A percentile compares a stretch with the other conserved stretches of the same genome.
Evolutionary conservation across 2,888 invertebrate species (phyloP).

Genomic region (Megastigmus dorsalis): DNA sequence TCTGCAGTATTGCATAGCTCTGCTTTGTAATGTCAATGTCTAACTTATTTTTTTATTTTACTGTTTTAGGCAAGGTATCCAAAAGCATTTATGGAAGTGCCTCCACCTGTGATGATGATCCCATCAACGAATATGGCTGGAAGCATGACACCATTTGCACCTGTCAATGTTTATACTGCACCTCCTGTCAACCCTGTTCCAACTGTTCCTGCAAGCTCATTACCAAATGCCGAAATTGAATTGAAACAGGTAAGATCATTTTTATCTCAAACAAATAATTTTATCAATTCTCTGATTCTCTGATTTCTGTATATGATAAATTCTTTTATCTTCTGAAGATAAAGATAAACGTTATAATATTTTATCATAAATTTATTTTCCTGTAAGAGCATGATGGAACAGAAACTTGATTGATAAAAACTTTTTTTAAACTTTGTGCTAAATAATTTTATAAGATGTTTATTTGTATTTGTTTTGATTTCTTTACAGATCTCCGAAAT

Average conservation of each 20-base stretch:
- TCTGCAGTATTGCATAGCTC: too few relatives aligned
- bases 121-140: constrained; percentile 76
- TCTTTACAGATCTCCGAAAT: constrained; percentile 89
- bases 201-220: constrained; percentile 66
- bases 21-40: neutral
- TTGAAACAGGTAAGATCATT: constrained; percentile 78
- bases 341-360: neutral
- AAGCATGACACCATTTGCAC: constrained; percentile 70
- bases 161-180: constrained; percentile 76
- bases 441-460: too few relatives aligned
- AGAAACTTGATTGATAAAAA: too few relatives aligned
- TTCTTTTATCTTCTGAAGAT: neutral
- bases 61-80: constrained; percentile 60
- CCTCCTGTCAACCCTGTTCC: constrained; percentile 74
- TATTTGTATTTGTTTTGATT: too few relatives aligned
- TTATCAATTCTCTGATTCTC: constrained; percentile 30
- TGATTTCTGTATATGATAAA: neutral
- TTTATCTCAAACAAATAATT: constrained; percentile 17
- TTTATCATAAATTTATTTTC: neutral
- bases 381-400: too few relatives aligned
- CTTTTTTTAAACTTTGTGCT: too few relatives aligned
- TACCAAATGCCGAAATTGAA: constrained; percentile 76
- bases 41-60: constrained; percentile 44
- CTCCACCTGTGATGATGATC: constrained; percentile 82
- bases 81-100: constrained; percentile 63